phyloP scores from a whole-genome alignment of 2,797 vertebrate species.

The Oreortyx pictus region DNA sequence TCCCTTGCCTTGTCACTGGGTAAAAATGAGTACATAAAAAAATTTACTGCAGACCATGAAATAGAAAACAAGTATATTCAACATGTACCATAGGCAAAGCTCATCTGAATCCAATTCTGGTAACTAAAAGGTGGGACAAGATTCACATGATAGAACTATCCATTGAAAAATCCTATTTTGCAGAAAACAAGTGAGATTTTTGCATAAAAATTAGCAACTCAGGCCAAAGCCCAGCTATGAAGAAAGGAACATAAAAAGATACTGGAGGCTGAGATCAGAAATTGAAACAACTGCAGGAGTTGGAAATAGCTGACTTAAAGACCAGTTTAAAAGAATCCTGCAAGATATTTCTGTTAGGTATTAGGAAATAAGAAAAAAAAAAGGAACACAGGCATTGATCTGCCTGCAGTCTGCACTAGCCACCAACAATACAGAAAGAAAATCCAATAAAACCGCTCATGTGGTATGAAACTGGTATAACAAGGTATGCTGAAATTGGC shows the following conservation, averaged over 20 bases:
- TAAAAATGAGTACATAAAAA: neutral
- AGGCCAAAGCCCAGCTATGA: neutral
- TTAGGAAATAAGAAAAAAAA: neutral
- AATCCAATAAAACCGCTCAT: neutral
- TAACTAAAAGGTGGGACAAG: neutral
- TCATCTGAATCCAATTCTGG: neutral
- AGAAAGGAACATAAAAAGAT: neutral
- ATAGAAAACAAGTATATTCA: neutral
- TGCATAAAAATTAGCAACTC: neutral
- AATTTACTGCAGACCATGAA: neutral
- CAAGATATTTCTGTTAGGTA: neutral
- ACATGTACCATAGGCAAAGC: neutral
- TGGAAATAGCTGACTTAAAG: neutral
- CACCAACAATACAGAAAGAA: accelerated
- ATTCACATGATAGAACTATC: neutral
- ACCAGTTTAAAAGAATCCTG: neutral
- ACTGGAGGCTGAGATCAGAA: neutral
- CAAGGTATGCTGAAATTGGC: neutral
- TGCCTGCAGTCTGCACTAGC: neutral
- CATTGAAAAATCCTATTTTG: neutral
- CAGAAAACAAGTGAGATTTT: neutral
- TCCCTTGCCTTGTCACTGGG: neutral
- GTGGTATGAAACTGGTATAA: neutral
- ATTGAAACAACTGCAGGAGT: neutral
- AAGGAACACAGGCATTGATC: neutral